Evolutionary conservation across 1,140 invertebrate genomes (phyloP).

Genomic region (Notospermus geniculatus): DNA sequence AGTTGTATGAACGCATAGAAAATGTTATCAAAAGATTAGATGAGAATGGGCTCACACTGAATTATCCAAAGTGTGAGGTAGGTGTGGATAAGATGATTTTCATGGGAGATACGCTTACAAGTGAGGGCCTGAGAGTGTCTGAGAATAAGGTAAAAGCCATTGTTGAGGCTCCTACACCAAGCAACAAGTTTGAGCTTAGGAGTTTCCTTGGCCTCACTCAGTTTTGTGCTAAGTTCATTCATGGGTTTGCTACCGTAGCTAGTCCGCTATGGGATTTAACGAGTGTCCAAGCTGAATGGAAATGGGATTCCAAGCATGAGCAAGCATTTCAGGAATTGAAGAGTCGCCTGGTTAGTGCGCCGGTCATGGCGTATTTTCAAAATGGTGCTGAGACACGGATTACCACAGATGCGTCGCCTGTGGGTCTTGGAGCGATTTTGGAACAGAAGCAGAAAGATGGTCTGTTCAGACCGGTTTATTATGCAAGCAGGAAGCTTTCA

Average conservation of each 20-base stretch:
- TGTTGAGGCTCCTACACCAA: constrained; percentile 10
- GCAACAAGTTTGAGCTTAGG: constrained; percentile 23
- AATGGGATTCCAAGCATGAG: constrained; percentile 22
- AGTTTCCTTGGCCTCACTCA: constrained; percentile 25
- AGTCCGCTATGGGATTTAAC: constrained; percentile 27
- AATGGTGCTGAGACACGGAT: constrained; percentile 17
- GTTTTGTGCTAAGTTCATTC: constrained; percentile 16
- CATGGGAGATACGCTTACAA: constrained; percentile 22
- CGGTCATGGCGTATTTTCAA: constrained; percentile 28
- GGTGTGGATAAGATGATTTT: constrained; percentile 18
- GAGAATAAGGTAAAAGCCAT: constrained; percentile 48
- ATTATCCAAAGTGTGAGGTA: constrained; percentile 26
- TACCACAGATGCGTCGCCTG: constrained; percentile 53
- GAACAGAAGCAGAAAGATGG: constrained; percentile 13
- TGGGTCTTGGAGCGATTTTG: constrained; percentile 51
- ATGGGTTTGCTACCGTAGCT: constrained; percentile 23
- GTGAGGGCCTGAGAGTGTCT: constrained; percentile 23
- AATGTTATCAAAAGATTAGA: neutral
- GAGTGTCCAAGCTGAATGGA: constrained; percentile 17
- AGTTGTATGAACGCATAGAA: neutral
- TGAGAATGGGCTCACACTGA: constrained; percentile 25
- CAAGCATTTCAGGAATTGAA: constrained; percentile 29
- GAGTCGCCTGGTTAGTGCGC: constrained; percentile 10
- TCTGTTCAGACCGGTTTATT: neutral
- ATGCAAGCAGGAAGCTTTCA: neutral